Evolutionary conservation across 2,888 invertebrate species (phyloP).

Genomic region (Liodrosophila aerea): DNA sequence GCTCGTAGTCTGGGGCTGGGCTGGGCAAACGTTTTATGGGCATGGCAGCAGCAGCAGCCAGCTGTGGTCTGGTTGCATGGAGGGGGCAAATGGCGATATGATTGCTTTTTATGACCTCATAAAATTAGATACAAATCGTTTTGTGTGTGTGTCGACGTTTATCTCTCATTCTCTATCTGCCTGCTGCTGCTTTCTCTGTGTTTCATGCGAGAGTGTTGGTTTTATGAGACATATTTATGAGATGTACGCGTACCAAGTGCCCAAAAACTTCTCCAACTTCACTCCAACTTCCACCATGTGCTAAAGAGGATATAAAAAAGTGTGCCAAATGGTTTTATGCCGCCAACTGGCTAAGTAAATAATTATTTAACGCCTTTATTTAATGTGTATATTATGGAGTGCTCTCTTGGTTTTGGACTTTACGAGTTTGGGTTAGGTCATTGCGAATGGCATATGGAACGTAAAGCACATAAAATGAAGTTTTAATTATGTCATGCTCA

Average conservation of each 20-base stretch:
- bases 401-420: conserved; percentile 37
- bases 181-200: background rate
- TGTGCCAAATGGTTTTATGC: conserved; percentile 57
- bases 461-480: conserved; percentile 9
- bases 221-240: conserved; percentile 54
- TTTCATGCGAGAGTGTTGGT: conserved; percentile 30
- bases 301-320: conserved; percentile 51
- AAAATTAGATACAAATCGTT: conserved; percentile 81
- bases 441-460: conserved; percentile 1
- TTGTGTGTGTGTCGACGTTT: conserved; percentile 79
- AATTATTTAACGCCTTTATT: conserved; percentile 68
- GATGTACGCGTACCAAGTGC: conserved; percentile 34
- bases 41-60: conserved; percentile 61
- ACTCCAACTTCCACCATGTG: conserved; percentile 29
- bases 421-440: conserved; percentile 49
- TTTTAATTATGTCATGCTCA: conserved; percentile 38
- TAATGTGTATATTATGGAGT: conserved; percentile 52
- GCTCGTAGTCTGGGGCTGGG: conserved; percentile 15
- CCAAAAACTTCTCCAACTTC: conserved; percentile 2
- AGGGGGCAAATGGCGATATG: conserved; percentile 78
- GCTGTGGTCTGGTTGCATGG: conserved; percentile 54
- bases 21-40: conserved; percentile 53
- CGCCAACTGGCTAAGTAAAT: conserved; percentile 61
- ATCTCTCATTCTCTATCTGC: conserved; percentile 45
- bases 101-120: conserved; percentile 81